Evolutionary conservation across 2,113 vertebrate genomes (phyloP).

Genomic region (Malurus melanocephalus): DNA sequence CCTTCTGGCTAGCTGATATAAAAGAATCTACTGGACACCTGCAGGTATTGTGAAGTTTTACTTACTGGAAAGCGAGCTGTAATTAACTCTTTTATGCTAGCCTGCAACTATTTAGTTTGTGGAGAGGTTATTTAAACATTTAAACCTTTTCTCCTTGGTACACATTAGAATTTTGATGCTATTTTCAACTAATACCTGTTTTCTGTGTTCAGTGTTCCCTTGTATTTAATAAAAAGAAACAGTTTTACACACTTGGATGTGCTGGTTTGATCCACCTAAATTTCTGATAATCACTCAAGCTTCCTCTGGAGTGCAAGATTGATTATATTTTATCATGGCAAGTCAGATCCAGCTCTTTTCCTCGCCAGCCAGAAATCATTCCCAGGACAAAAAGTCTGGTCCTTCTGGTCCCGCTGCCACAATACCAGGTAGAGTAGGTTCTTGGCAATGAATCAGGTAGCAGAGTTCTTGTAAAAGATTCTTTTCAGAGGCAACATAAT

Average conservation of each 20-base stretch:
- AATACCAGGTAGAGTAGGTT: background rate
- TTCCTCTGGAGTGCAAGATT: background rate
- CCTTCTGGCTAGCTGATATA: background rate
- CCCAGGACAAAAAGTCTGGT: background rate
- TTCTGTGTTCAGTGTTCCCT: background rate
- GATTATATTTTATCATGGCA: background rate
- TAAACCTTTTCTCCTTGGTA: background rate
- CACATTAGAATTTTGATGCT: background rate
- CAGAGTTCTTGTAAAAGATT: background rate
- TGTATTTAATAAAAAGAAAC: background rate
- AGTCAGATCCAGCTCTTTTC: background rate
- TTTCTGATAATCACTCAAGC: background rate
- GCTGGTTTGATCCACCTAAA: background rate
- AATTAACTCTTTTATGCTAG: background rate
- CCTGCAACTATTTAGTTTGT: background rate
- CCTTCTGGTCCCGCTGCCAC: background rate
- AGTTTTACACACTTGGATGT: background rate
- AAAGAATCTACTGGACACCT: background rate
- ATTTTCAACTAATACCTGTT: background rate
- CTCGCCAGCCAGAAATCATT: background rate
- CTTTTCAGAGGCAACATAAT: background rate
- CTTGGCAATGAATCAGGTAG: background rate
- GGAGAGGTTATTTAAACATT: background rate
- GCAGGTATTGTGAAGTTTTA: background rate
- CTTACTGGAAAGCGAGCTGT: background rate